Conservation (phyloP, 2,113 vertebrate species). For the Dicentrarchus labrax region DNA sequence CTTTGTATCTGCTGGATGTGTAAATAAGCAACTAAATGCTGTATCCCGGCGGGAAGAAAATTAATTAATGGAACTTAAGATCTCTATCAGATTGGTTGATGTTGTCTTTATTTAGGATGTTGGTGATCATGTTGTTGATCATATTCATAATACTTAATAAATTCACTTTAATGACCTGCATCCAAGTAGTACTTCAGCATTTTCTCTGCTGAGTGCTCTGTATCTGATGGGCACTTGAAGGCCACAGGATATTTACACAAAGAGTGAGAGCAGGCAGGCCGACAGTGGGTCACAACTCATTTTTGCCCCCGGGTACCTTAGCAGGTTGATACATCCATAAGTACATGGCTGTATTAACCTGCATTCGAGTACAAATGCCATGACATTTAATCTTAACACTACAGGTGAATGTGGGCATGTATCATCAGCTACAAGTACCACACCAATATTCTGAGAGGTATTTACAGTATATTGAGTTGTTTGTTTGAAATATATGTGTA, state of each 20-base stretch:
- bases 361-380: background rate
- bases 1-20: background rate
- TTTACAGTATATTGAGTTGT: background rate
- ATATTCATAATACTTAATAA: background rate
- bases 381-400: background rate
- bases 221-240: background rate
- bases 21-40: background rate
- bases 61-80: background rate
- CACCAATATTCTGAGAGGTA: background rate
- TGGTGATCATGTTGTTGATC: too few relatives aligned
- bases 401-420: too few relatives aligned
- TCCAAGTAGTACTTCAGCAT: background rate
- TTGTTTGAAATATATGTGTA: background rate
- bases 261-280: background rate
- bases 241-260: background rate
- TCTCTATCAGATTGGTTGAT: background rate
- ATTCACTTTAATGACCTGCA: background rate
- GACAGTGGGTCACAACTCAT: background rate
- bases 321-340: background rate
- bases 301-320: background rate
- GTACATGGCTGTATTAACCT: background rate
- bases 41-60: background rate
- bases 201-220: background rate
- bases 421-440: background rate
- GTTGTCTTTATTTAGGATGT: background rate